Evolutionary conservation across 2,888 invertebrate genomes (phyloP).

Genomic region (Microplitis manilae): DNA sequence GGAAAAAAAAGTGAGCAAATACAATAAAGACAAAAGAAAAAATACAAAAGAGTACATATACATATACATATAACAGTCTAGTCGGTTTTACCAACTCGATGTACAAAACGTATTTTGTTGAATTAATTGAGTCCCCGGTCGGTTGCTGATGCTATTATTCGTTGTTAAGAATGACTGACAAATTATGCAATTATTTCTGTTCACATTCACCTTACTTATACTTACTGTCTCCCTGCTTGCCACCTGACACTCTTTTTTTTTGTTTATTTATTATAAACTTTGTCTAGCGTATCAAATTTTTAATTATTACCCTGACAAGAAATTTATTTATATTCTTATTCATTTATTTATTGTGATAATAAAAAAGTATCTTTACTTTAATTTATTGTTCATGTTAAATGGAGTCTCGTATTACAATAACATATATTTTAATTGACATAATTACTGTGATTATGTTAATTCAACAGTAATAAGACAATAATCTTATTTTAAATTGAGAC

Average conservation of each 20-base stretch:
- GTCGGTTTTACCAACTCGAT: neutral
- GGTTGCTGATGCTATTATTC: slow-evolving; percentile 2
- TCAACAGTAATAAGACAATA: too few relatives aligned
- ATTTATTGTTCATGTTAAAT: too few relatives aligned
- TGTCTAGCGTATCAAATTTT: neutral
- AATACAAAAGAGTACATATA: neutral
- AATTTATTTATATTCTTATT: too few relatives aligned
- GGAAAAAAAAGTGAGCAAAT: slow-evolving; percentile 22
- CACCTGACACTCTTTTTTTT: neutral
- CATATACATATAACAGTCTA: neutral
- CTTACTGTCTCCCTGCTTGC: neutral
- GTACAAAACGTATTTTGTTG: slow-evolving; percentile 3
- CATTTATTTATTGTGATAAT: too few relatives aligned
- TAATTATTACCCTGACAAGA: neutral
- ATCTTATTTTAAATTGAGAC: too few relatives aligned
- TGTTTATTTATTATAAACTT: neutral
- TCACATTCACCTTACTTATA: neutral
- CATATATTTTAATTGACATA: too few relatives aligned
- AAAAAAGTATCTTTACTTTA: too few relatives aligned
- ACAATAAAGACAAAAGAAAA: slow-evolving; percentile 2
- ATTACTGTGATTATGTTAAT: too few relatives aligned
- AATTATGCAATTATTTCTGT: slow-evolving; percentile 3
- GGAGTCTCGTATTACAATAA: too few relatives aligned
- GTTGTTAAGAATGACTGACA: slow-evolving; percentile 9
- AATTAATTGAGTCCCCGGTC: slow-evolving; percentile 4